Percentiles rank a stretch among this genome's conserved stretches.
Evolutionary conservation across 2,797 vertebrate genomes (phyloP).

Genomic region (Gymnocypris eckloni): DNA sequence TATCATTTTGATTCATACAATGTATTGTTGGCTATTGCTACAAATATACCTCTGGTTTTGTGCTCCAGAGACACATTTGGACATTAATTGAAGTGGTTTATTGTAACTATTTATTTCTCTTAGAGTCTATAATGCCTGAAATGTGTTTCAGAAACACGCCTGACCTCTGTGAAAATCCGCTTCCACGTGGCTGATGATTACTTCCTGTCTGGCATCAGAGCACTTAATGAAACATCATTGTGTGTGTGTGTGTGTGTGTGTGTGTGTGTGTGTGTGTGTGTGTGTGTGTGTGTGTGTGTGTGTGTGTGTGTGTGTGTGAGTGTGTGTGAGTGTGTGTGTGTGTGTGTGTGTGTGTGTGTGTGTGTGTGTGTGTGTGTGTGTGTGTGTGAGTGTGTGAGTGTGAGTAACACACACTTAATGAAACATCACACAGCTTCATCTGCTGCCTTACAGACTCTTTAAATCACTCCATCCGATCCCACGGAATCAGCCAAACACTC

Average conservation of each 20-base stretch:
- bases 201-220: constrained; percentile 45
- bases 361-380: too few species aligned
- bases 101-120: background rate
- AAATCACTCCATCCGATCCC: background rate
- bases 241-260: too few species aligned
- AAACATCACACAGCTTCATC: constrained; percentile 17
- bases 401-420: constrained; percentile 9
- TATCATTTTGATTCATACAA: too few species aligned
- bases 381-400: too few species aligned
- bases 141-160: background rate
- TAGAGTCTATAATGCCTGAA: background rate
- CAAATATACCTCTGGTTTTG: too few species aligned
- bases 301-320: too few species aligned
- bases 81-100: background rate
- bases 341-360: too few species aligned
- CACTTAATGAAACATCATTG: constrained; percentile 22
- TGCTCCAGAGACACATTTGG: background rate
- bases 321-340: too few species aligned
- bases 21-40: too few species aligned
- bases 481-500: background rate
- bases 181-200: constrained; percentile 47
- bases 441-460: constrained; percentile 8
- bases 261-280: too few species aligned
- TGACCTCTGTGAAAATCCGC: constrained; percentile 17
- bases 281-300: too few species aligned